phyloP scores from a whole-genome alignment of 2,797 vertebrate species.

The Pelochelys cantorii region DNA sequence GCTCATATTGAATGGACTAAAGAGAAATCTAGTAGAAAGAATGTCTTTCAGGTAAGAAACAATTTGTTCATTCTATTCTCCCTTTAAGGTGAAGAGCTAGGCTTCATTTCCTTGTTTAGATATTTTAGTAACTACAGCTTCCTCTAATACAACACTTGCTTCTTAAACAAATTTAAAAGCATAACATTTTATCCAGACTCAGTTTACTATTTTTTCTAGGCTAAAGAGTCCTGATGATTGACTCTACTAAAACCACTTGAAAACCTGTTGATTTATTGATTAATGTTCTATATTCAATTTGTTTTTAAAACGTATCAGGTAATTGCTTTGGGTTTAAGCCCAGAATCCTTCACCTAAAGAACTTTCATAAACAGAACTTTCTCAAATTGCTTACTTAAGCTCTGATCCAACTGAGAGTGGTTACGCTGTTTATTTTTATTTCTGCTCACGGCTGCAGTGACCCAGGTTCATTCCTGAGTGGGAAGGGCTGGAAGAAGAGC shows the following conservation, averaged over 20 bases:
- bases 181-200: conserved; percentile 58
- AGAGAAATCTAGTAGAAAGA: conserved; percentile 93
- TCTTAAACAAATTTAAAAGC: conserved; percentile 11
- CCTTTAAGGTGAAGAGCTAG: conserved; percentile 24
- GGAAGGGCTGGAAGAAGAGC: neutral
- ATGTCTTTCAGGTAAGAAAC: conserved; percentile 91
- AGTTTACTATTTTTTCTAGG: conserved; percentile 57
- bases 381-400: conserved; percentile 83
- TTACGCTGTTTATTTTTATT: conserved; percentile 88
- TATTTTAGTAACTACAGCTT: conserved; percentile 43
- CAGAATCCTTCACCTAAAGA: conserved; percentile 74
- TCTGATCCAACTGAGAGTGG: conserved; percentile 79
- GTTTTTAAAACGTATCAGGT: conserved; percentile 75
- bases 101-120: conserved; percentile 37
- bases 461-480: conserved; percentile 64
- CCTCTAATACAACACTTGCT: conserved; percentile 29
- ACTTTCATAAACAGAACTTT: conserved; percentile 83
- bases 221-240: conserved; percentile 59
- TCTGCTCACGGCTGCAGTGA: conserved; percentile 70
- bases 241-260: conserved; percentile 69
- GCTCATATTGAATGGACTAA: conserved; percentile 89
- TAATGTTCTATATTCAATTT: conserved; percentile 73
- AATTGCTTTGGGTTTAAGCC: conserved; percentile 70
- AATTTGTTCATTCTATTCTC: conserved; percentile 44
- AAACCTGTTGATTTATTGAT: conserved; percentile 76